Base-by-base conservation (phyloP, 2,797 vertebrate genomes). In the Iguana delicatissima region DNA sequence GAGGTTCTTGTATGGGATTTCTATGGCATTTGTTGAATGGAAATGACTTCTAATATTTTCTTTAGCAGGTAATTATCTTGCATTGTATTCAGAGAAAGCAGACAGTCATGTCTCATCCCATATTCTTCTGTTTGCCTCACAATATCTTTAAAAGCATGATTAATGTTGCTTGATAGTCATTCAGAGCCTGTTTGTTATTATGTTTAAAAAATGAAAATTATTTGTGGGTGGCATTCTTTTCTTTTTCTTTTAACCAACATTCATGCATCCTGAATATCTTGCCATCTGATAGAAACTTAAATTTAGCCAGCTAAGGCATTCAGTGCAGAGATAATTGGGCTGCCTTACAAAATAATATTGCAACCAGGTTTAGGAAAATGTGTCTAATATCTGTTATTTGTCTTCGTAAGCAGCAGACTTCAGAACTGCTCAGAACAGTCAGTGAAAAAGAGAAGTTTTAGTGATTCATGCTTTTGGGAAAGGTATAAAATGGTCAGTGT, bases 261-360 rank as follows among this genome's bases (percentile, higher is more conserved):
- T 14, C 89, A 12, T 88, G 83, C 90, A 92, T 95, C 90, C 93
- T 72, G 95, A 96, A 93, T 96, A 89, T 91, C 91, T 87, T 94
- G 62, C 91, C 92, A 88, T 96, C 82, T 88, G 80, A 93, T 93
- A 94, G 94, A 89, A 96, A 92, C 86, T 95, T 95, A 89, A 89
- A 93, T 95, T 96, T 93, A 95, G 90, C 89, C 77, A 89, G 88
- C 85, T 74, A 62, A 90, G 67, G 73, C 89, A 94, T 86, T 91
- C 93, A 94, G 87, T 95, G 93, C 89, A 93, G 90, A 92, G 88
- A 96, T 95, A 95, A 95, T 92, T 95, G 85, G 73, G 67, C 82
- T 94, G 88, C 89, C 90, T 95, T 95, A 59, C 94, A 84, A 95
- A 95, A 94, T 73, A 93, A 92, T 95, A 89, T 91, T 95, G 91